Conservation (phyloP, 2,113 vertebrate genomes). For the Osmerus eperlanus region DNA sequence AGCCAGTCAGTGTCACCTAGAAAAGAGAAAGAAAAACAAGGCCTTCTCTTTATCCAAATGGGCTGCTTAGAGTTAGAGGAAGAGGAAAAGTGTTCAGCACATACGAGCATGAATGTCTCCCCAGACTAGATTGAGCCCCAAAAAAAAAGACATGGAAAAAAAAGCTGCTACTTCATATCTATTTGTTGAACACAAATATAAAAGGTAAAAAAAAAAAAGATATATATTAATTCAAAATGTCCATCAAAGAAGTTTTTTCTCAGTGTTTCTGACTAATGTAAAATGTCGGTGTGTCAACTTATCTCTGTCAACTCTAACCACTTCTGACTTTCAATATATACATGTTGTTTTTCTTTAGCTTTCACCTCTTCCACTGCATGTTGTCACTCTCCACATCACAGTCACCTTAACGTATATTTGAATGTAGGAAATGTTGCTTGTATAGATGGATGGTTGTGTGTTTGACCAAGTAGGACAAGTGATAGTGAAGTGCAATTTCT, state of each 20-base stretch:
- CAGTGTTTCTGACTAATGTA: conserved; percentile 37
- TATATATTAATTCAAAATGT: conserved; percentile 55
- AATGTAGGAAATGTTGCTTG: conserved; percentile 32
- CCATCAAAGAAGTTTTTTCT: conserved; percentile 62
- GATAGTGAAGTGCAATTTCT: conserved; percentile 36
- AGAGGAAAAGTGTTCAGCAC: conserved; percentile 31
- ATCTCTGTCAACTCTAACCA: conserved; percentile 38
- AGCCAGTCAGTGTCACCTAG: conserved; percentile 85
- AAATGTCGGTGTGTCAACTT: conserved; percentile 34
- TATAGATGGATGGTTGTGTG: conserved; percentile 20
- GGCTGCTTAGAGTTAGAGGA: conserved; percentile 16
- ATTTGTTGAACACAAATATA: conserved; percentile 75
- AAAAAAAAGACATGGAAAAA: conserved; percentile 54
- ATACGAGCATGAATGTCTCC: conserved; percentile 57
- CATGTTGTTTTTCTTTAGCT: conserved; percentile 28
- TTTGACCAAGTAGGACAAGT: not conserved
- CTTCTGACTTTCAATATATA: conserved; percentile 27
- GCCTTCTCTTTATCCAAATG: conserved; percentile 14
- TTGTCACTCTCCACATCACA: conserved; percentile 9
- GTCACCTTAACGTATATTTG: conserved; percentile 20
- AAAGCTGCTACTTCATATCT: conserved; percentile 72
- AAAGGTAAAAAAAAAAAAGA: conserved; percentile 61
- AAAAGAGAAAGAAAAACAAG: conserved; percentile 20
- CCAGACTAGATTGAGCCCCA: conserved; percentile 75
- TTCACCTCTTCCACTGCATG: not conserved